Base-by-base conservation (phyloP, 1,140 invertebrate species). In the Eufriesea mexicana region DNA sequence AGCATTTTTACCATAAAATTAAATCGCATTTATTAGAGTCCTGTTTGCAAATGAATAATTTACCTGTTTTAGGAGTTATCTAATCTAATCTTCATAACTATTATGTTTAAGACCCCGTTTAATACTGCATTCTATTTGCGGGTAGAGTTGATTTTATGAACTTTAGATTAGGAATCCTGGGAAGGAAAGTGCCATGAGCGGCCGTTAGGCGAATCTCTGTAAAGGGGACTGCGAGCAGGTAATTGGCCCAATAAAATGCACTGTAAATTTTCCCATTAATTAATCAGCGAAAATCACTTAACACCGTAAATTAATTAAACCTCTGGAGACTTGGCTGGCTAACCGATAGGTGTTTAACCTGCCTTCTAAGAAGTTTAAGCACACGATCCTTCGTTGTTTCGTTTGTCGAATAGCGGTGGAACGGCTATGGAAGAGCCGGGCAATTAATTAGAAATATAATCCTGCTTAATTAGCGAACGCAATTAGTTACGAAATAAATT, bases 381-480 rank as follows among this genome's bases (percentile, higher is more conserved):
- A 2, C 35, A 51, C 6, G 25, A 28, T 16, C 59, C 14, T 6
- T n/a, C n/a, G 35, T 35, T 7, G 10, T 14, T 61, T 2, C 42
- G 2, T 74, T 47, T 47, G n/a, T 25, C 42, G 66, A 68, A 68
- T n/a, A 0, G 42, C 23, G 18, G 6, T 5, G 0, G 14, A 45
- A 45, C 12, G 66, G 10, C 42, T n/a, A n/a, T n/a, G n/a, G 66
- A 70, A 28, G 14, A 54, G 45, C 28, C 9, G 47, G 18, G 20
- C 25, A 28, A 71, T 71, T 71, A 71, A 71, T 54, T 71, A 23
- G 25, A 51, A 64, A 64, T 16, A 64, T 2, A 64, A 71, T 71
- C 9, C 51, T 5, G 6, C n/a, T 51, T 20, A 71, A 71, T 71
- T 71, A 71, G 25, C 9, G 49, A 16, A 35, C 5, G 25, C 47